These are phyloP conservation scores for Oscheius myriophilus DNA, from an alignment of 2,888 invertebrate genomes.

Conservation along the genomic window DNA sequence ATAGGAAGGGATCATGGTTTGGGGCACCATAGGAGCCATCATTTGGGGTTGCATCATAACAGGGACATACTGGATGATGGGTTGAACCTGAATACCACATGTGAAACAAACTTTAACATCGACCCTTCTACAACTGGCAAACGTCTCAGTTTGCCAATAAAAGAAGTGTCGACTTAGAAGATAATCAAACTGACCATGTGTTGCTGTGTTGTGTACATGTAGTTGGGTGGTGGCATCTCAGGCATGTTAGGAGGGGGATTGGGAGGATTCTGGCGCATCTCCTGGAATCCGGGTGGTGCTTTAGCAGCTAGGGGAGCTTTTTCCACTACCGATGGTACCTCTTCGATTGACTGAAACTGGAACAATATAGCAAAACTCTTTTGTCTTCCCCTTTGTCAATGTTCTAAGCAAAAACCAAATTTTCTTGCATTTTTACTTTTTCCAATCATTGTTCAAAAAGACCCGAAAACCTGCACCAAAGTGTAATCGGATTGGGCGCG, in stretches of 20 bases:
- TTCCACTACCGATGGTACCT: constrained; percentile 1
- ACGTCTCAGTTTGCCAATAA: not conserved
- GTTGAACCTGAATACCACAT: constrained; percentile 17
- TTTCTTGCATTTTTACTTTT: too few species aligned
- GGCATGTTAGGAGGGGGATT: not conserved
- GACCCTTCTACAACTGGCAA: too few species aligned
- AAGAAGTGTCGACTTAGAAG: not conserved
- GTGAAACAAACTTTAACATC: not conserved
- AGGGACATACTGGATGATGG: constrained; percentile 49
- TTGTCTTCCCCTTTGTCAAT: too few species aligned
- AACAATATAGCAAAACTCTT: too few species aligned
- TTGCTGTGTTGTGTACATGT: constrained; percentile 15
- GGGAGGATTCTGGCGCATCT: not conserved
- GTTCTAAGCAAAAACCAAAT: too few species aligned
- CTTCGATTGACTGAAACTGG: constrained; percentile 2
- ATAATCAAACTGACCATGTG: not conserved
- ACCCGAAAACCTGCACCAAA: too few species aligned
- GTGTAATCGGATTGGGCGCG: too few species aligned
- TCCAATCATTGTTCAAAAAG: too few species aligned
- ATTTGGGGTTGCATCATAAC: constrained; percentile 49
- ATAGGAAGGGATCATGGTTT: constrained; percentile 35
- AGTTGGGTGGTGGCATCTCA: not conserved
- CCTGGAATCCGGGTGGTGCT: constrained; percentile 15
- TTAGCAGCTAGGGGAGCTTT: not conserved
- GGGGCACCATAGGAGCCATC: constrained; percentile 39